These are phyloP conservation scores for Macrosteles quadrilineatus DNA, from an alignment of 1,140 invertebrate genomes.

Conservation along the genomic window DNA sequence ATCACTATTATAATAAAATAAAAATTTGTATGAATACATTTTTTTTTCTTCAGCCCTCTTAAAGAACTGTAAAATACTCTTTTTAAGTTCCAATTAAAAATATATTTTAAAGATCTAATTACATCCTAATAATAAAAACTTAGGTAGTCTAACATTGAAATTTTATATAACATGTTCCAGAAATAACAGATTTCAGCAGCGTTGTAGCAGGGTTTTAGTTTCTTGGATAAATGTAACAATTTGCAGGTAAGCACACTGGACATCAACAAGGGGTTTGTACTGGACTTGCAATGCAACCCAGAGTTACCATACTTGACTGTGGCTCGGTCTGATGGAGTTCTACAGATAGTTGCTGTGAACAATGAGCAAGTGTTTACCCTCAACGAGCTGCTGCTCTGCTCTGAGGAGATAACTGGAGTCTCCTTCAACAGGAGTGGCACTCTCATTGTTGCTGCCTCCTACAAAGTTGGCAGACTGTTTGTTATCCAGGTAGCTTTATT, in stretches of 20 bases:
- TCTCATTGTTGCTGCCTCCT: conserved; percentile 15
- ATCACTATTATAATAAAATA: too few species aligned
- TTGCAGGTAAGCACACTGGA: neutral
- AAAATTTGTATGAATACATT: too few species aligned
- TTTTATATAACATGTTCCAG: too few species aligned
- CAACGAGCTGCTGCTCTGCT: neutral
- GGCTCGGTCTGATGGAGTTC: conserved; percentile 3
- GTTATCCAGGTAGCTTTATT: conserved; percentile 14
- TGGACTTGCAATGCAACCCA: conserved; percentile 19
- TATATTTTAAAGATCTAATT: too few species aligned
- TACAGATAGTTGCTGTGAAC: neutral
- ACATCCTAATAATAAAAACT: too few species aligned
- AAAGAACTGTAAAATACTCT: too few species aligned
- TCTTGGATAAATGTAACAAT: too few species aligned
- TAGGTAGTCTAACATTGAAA: too few species aligned
- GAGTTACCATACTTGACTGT: conserved; percentile 20
- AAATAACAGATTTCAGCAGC: too few species aligned
- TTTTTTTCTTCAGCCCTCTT: too few species aligned
- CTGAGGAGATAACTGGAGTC: conserved; percentile 18
- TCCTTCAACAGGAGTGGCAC: neutral
- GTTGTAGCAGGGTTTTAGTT: too few species aligned
- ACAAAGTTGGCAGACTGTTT: conserved; percentile 23
- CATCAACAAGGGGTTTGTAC: conserved; percentile 5
- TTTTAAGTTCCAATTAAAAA: too few species aligned
- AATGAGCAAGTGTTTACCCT: neutral